These are phyloP conservation scores for Oxyruncus cristatus DNA, from an alignment of 2,113 vertebrate genomes.

Conservation along the genomic window DNA sequence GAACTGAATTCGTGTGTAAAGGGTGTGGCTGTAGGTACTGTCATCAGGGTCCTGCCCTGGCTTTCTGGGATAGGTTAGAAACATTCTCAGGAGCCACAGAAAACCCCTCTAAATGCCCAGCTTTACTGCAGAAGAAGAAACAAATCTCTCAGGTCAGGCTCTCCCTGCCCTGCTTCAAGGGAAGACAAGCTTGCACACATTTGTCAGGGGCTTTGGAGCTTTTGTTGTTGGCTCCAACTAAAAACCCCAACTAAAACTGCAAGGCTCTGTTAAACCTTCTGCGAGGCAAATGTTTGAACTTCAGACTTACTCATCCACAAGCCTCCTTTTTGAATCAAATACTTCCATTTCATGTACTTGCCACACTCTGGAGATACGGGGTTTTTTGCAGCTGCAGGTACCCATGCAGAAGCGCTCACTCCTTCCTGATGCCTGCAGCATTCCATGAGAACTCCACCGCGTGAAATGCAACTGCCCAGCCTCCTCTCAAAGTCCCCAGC, in stretches of 20 bases:
- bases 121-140: background rate
- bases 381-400: background rate
- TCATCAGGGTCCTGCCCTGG: background rate
- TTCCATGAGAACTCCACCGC: background rate
- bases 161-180: background rate
- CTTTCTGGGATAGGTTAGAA: background rate
- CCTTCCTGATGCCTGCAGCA: background rate
- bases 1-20: background rate
- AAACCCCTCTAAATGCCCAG: background rate
- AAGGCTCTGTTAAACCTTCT: background rate
- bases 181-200: background rate
- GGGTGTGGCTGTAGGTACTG: background rate
- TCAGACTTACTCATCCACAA: background rate
- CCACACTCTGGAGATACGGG: background rate
- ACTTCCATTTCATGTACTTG: background rate
- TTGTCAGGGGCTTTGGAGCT: background rate
- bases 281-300: background rate
- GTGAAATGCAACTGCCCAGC: background rate
- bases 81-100: background rate
- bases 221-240: background rate
- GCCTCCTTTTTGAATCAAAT: background rate
- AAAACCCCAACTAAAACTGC: background rate
- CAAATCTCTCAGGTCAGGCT: background rate
- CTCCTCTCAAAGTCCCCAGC: background rate
- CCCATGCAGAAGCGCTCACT: background rate